Evolutionary conservation across 2,888 invertebrate genomes (phyloP).

Genomic region (Hecatera dysodea): DNA sequence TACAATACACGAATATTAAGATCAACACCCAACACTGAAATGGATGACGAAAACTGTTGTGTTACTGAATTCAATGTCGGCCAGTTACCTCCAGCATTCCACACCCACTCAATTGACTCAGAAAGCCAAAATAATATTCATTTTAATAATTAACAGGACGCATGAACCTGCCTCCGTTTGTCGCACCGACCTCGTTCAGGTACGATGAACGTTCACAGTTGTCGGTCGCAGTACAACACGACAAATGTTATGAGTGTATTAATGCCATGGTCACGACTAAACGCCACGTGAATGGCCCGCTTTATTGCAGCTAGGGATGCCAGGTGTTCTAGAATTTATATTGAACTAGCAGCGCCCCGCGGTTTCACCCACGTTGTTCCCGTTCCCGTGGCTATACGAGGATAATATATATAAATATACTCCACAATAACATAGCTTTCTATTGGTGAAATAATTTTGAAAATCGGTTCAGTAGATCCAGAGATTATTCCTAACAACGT

Average conservation of each 20-base stretch:
- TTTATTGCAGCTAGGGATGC: constrained; percentile 56
- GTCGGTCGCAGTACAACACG: constrained; percentile 31
- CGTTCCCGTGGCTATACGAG: too few relatives aligned
- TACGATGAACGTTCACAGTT: constrained; percentile 59
- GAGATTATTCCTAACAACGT: too few relatives aligned
- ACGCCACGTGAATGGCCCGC: constrained; percentile 53
- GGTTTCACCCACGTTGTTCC: too few relatives aligned
- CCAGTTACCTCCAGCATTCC: constrained; percentile 29
- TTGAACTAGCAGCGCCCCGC: too few relatives aligned
- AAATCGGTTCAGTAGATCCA: too few relatives aligned
- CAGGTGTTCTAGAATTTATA: too few relatives aligned
- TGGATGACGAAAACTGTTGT: neutral
- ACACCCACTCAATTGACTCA: constrained; percentile 41
- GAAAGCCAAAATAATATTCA: constrained; percentile 52
- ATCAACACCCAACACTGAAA: neutral
- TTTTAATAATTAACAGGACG: constrained; percentile 56
- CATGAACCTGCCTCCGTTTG: constrained; percentile 33
- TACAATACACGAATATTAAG: neutral
- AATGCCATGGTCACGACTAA: constrained; percentile 66
- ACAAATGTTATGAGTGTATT: constrained; percentile 60
- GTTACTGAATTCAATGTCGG: constrained; percentile 26
- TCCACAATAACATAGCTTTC: too few relatives aligned
- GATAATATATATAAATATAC: too few relatives aligned
- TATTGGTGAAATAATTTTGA: too few relatives aligned
- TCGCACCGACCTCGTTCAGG: constrained; percentile 59